Evolutionary conservation across 2,113 vertebrate species (phyloP).

Genomic region (Ochotona princeps): DNA sequence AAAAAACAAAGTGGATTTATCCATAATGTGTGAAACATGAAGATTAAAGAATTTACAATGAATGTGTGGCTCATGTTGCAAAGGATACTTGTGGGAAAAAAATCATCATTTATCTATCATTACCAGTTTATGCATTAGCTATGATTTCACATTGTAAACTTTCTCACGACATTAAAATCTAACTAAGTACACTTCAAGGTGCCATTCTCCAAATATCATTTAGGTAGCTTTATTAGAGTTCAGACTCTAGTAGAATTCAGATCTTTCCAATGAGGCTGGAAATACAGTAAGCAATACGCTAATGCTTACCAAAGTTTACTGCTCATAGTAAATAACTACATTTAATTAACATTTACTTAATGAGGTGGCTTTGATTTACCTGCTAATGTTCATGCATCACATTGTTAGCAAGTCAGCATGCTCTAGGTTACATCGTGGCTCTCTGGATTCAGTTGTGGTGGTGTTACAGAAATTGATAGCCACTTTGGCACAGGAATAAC

Average conservation of each 20-base stretch:
- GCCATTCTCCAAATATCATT: conserved; percentile 14
- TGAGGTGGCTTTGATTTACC: conserved; percentile 10
- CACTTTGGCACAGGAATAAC: too few species aligned
- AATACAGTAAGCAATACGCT: conserved; percentile 38
- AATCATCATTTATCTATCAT: conserved; percentile 26
- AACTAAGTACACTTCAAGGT: conserved; percentile 69
- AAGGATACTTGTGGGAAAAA: not conserved
- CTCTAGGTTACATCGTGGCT: too few species aligned
- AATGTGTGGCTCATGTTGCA: not conserved
- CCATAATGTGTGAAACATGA: not conserved
- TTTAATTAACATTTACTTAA: too few species aligned
- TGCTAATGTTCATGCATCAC: not conserved
- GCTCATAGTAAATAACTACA: conserved; percentile 58
- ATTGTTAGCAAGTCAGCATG: not conserved
- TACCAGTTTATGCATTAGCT: conserved; percentile 43
- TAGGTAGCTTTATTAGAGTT: conserved; percentile 53
- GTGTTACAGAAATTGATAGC: too few species aligned
- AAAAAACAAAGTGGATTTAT: not conserved
- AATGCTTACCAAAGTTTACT: conserved; percentile 46
- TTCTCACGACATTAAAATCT: conserved; percentile 47
- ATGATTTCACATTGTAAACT: conserved; percentile 69
- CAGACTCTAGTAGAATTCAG: conserved; percentile 59
- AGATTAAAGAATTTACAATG: not conserved
- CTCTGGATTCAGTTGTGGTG: too few species aligned
- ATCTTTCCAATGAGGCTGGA: conserved; percentile 54